A percentile compares a stretch with the other conserved stretches of the same genome.
Evolutionary conservation across 2,888 invertebrate species (phyloP).

Genomic region (Nomada hirtipes): DNA sequence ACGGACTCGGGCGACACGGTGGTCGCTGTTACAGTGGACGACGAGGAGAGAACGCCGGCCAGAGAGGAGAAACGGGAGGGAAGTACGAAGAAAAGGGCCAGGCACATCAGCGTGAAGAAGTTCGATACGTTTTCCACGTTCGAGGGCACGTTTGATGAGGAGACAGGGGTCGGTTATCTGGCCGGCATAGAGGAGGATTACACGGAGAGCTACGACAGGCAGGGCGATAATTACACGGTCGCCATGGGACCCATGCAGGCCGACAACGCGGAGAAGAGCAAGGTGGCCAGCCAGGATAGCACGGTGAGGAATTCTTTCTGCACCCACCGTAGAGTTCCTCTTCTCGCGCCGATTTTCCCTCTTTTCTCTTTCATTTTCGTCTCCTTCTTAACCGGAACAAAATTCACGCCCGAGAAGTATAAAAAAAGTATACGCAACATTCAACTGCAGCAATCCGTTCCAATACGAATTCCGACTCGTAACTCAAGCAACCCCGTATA

Average conservation of each 20-base stretch:
- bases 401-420: too few species aligned
- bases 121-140: constrained; percentile 81
- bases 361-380: neutral
- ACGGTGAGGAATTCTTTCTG: constrained; percentile 71
- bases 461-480: too few species aligned
- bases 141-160: constrained; percentile 81
- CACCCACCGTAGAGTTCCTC: neutral
- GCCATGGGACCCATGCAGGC: constrained; percentile 66
- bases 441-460: too few species aligned
- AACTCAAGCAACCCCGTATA: neutral
- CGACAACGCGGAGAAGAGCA: constrained; percentile 72
- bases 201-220: constrained; percentile 68
- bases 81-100: constrained; percentile 63
- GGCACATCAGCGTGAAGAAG: constrained; percentile 79
- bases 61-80: constrained; percentile 13
- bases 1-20: constrained; percentile 77
- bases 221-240: constrained; percentile 55
- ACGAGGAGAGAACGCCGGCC: constrained; percentile 43
- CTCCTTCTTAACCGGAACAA: neutral
- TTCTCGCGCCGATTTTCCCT: neutral
- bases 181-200: constrained; percentile 77
- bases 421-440: too few species aligned
- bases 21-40: constrained; percentile 69
- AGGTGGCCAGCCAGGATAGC: constrained; percentile 74
- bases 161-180: constrained; percentile 77